Base-by-base conservation (phyloP, 1,140 invertebrate genomes). In the Amphibalanus amphitrite region DNA sequence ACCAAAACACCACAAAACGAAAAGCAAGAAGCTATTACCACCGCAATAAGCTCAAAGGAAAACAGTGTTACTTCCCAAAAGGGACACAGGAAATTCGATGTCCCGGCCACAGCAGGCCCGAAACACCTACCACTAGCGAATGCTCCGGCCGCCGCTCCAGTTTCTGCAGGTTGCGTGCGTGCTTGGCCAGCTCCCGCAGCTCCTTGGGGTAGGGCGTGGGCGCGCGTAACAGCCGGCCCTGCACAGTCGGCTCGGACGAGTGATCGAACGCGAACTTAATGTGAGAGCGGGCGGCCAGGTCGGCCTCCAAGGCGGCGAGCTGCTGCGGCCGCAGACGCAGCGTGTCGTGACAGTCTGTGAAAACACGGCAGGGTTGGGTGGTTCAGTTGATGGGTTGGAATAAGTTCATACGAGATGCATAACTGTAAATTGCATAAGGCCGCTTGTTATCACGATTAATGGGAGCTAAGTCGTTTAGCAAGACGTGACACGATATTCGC, bases 151-250 rank as follows among this genome's bases (percentile, higher is more conserved):
- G 75, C 74, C 69, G 75, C 75, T 73, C 75, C 75, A 70, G 69
- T 69, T 47, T 74, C 71, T 74, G 72, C 28, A 78, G 75, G 76
- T 83, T 82, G 33, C 80, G 79, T 33, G 88, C 87, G 82, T 91
- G 90, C 79, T 90, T 89, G 29, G 90, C 89, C 78, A 92, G 86
- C 74, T 87, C 90, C 77, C 89, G 86, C 75, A 95, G 84, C 81
- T 95, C 93, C 84, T 95, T 95, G 69, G 93, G 91, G 80, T 95
- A 94, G 33, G 93, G 93, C 73, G 92, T 95, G 33, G 92, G 92
- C 72, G 90, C 89, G 76, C 92, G 83, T 75, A 89, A 85, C 70
- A 94, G 80, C 76, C 85, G 85, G 71, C 82, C 84, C 76, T 72
- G 71, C 38, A 73, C 74, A 68, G 74, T 70, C 23, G 74, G 69